Evolutionary conservation across 2,113 vertebrate species (phyloP), one percentile per base, ranked within the genome.

Genomic region (Notothenia coriiceps): DNA sequence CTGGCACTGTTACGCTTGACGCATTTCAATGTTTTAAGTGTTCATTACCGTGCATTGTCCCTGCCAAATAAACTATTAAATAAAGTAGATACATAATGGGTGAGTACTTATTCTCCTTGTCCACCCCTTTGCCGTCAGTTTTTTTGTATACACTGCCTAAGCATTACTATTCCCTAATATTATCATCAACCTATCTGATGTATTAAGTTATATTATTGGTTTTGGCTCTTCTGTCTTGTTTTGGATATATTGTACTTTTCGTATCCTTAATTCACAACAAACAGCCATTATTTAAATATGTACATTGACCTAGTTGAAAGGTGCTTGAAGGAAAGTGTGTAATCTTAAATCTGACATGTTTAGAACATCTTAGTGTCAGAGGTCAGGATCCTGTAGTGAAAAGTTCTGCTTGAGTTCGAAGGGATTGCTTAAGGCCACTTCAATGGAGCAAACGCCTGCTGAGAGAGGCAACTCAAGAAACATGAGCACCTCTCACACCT

Each of bases 381-480:
- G 76, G 56, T 80, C 75, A 70, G 22, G 57, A 64, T 85, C 82
- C 61, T 59, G 47, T 44, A 22, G 59, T 74, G 81, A 70, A 79
- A 64, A 35, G 18, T 52, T 72, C 40, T n/a, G 79, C 75, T 57
- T 54, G 77, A 62, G 71, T 44, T 65, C 56, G 62, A 66, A 55
- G 64, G 60, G 52, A 59, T 86, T 54, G 77, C 67, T 86, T 49
- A 67, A 66, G 80, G 79, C 74, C 67, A 65, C 84, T 66, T 79
- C 51, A 75, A 35, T 46, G 60, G 71, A 61, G 55, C 29, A 67
- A 63, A 68, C 61, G 6, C 83, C 82, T 71, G 89, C 84, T 86
- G 89, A 35, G 55, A 72, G 55, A 72, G 54, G 50, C 74, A 86
- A 77, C 79, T 20, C 14, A 79, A 87, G 89, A 87, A 89, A 92